A percentile compares a stretch with the other conserved stretches of the same genome.
Conservation (phyloP, 2,797 vertebrate genomes). For the Lacerta bilineata region DNA sequence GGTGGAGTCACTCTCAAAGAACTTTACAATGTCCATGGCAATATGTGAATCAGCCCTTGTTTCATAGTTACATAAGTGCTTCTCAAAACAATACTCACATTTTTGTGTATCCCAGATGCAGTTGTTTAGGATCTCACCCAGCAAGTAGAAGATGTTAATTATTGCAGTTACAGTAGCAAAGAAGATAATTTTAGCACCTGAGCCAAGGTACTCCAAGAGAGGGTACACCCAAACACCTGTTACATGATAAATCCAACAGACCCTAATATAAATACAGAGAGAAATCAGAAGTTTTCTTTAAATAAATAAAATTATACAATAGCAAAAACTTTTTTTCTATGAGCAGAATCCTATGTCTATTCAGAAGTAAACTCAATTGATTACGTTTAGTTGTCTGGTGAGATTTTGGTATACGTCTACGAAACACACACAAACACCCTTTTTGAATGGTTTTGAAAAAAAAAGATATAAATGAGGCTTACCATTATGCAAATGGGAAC, state of each 20-base stretch:
- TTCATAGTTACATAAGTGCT: slow-evolving; percentile 16
- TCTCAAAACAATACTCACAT: slow-evolving; percentile 81
- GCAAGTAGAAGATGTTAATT: slow-evolving; percentile 89
- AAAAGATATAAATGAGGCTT: neutral
- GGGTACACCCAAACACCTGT: slow-evolving; percentile 98
- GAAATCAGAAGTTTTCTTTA: slow-evolving; percentile 40
- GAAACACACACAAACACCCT: too few relatives aligned
- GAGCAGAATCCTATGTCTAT: too few relatives aligned
- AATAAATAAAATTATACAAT: neutral
- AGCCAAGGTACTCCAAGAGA: slow-evolving; percentile 89
- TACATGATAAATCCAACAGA: slow-evolving; percentile 96
- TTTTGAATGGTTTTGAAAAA: too few relatives aligned
- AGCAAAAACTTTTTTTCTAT: too few relatives aligned
- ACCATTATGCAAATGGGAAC: neutral
- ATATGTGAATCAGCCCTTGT: neutral
- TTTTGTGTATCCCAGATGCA: slow-evolving; percentile 95
- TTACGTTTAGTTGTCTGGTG: too few relatives aligned
- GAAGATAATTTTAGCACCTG: slow-evolving; percentile 87
- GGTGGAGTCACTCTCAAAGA: neutral
- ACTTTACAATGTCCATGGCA: neutral
- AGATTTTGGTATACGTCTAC: too few relatives aligned
- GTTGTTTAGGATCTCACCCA: slow-evolving; percentile 94
- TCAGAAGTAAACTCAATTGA: too few relatives aligned
- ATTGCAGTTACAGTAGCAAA: slow-evolving; percentile 85
- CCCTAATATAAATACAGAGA: slow-evolving; percentile 81